Evolutionary conservation across 2,888 invertebrate genomes (phyloP), one percentile per base, ranked within the genome.

Genomic region (Galerucella nymphaeae): DNA sequence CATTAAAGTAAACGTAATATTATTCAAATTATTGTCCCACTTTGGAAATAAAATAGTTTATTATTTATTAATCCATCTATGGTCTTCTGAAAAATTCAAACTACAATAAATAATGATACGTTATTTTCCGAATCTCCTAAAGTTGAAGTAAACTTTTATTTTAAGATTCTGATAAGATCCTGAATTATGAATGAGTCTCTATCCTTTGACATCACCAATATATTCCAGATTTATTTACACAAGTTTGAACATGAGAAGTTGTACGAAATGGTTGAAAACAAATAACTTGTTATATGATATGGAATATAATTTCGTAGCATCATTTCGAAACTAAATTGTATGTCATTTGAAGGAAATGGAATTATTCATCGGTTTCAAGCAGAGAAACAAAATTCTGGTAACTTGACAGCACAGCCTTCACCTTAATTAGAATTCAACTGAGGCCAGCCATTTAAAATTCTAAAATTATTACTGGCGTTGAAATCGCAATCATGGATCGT

Each of bases 401-500:
- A 38, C 30, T 67, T 59, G 67, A 53, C 65, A 41, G 45, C 59
- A 59, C 69, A 55, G 69, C 53, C 69, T 63, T 55, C 62, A 63
- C 62, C 55, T 69, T 63, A 69, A 69, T 69, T 69, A 69, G 63
- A 70, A 70, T 70, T 70, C 57, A 42, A n/a, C 67, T 38, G 41
- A 64, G 50, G 68, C 20, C 42, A 48, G 61, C 65, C 58, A 70
- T 69, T 70, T 70, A 61, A 67, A 75, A 72, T 75, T 69, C 62
- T 57, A 58, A 72, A 75, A 69, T 75, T 70, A 72, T 72, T 59
- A 70, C 70, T 55, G 23, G 66, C 59, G 70, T 66, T 58, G 72
- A 74, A 74, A 72, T 72, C 72, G 71, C 66, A 75, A 75, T 75
- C 75, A 75, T 70, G 69, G 70, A 69, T 75, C 70, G 75, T 75